Evolutionary conservation across 2,797 vertebrate genomes (phyloP).

Genomic region (Apogon hyalosoma): DNA sequence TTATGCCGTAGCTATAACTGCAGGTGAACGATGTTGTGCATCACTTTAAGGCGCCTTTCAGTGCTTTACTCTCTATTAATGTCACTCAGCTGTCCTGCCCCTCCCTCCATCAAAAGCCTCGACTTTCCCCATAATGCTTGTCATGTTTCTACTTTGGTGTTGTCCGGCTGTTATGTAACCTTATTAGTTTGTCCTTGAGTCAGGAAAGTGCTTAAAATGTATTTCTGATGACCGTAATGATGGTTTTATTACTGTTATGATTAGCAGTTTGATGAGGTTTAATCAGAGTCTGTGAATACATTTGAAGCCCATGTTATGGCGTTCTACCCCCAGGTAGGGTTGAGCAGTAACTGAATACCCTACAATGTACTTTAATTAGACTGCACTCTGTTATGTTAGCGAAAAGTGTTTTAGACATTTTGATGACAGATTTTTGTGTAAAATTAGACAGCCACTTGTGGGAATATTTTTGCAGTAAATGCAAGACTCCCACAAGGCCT

Average conservation of each 20-base stretch:
- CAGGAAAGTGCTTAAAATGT: not conserved
- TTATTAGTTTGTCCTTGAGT: not conserved
- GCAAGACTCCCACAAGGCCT: not conserved
- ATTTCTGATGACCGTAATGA: not conserved
- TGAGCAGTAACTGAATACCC: not conserved
- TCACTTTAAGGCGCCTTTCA: not conserved
- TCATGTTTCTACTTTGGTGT: not conserved
- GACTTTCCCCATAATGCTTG: not conserved
- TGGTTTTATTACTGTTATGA: not conserved
- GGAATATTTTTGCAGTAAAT: constrained; percentile 12
- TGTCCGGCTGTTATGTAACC: not conserved
- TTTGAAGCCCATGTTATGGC: not conserved
- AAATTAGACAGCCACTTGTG: constrained; percentile 12
- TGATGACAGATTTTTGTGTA: not conserved
- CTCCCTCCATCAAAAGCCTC: not conserved
- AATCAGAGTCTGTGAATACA: not conserved
- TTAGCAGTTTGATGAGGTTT: not conserved
- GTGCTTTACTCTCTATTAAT: constrained; percentile 21
- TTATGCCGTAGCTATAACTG: constrained; percentile 20
- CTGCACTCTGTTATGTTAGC: not conserved
- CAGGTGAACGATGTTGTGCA: constrained; percentile 15
- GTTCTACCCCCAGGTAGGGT: not conserved
- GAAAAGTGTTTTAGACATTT: not conserved
- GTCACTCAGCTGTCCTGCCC: constrained; percentile 13
- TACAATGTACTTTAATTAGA: not conserved